These are phyloP conservation scores for Tachysurus fulvidraco DNA, from an alignment of 2,113 vertebrate genomes.

Conservation along the genomic window DNA sequence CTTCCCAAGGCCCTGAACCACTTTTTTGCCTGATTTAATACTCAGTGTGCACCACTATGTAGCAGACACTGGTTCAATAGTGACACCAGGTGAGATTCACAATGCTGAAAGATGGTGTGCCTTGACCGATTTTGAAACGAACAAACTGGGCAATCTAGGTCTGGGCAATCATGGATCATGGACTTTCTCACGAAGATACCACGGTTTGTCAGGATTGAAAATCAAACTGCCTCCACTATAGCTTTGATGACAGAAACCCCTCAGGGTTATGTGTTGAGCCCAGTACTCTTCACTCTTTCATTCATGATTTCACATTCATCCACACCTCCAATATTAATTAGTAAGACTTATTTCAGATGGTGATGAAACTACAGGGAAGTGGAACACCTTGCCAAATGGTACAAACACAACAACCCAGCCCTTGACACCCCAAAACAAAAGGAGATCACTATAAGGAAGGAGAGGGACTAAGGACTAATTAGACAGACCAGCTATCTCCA, in stretches of 20 bases:
- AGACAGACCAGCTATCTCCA: too few relatives aligned
- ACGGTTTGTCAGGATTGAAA: background rate
- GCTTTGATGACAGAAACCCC: background rate
- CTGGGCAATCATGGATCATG: background rate
- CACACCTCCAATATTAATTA: background rate
- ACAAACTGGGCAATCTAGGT: background rate
- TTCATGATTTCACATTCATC: background rate
- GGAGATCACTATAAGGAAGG: too few relatives aligned
- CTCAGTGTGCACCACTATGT: background rate
- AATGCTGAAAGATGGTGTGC: background rate
- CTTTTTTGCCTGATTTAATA: background rate
- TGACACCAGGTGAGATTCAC: conserved; percentile 12
- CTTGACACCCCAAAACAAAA: too few relatives aligned
- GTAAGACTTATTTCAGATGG: too few relatives aligned
- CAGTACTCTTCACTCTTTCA: background rate
- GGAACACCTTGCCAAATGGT: background rate
- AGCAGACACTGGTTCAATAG: background rate
- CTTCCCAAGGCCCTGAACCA: background rate
- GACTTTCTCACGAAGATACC: background rate
- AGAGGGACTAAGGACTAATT: too few relatives aligned
- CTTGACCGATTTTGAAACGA: background rate
- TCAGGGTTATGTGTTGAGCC: background rate
- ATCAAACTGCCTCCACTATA: background rate
- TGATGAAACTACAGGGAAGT: too few relatives aligned
- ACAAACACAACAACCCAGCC: too few relatives aligned